Percentiles rank a stretch among this genome's conserved stretches.
phyloP scores from a whole-genome alignment of 2,797 vertebrate species.

The Mus spretus region DNA sequence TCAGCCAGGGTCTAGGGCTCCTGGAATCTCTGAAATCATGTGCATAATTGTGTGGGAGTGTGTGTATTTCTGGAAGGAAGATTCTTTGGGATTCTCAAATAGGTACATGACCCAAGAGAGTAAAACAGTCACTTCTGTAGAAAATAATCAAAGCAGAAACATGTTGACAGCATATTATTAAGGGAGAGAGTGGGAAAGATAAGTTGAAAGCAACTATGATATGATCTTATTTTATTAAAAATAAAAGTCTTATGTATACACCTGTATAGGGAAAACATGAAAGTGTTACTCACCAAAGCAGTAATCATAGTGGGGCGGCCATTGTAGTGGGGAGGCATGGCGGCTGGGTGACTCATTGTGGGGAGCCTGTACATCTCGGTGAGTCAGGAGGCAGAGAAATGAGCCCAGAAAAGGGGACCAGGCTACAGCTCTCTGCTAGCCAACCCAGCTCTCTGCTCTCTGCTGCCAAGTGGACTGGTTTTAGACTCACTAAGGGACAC shows the following conservation, averaged over 20 bases:
- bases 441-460: not conserved
- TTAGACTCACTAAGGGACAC: not conserved
- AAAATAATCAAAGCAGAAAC: slow-evolving; percentile 67
- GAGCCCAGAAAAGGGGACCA: not conserved
- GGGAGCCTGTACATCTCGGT: not conserved
- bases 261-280: slow-evolving; percentile 10
- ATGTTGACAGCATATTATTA: slow-evolving; percentile 50
- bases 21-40: slow-evolving; percentile 28
- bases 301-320: not conserved
- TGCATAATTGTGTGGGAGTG: not conserved
- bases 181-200: slow-evolving; percentile 36
- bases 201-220: slow-evolving; percentile 42
- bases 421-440: not conserved
- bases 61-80: slow-evolving; percentile 2
- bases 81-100: slow-evolving; percentile 36
- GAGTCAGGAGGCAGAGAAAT: not conserved
- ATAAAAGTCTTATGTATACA: not conserved
- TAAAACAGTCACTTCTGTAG: slow-evolving; percentile 16
- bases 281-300: slow-evolving; percentile 51
- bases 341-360: not conserved
- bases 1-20: not conserved
- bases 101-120: slow-evolving; percentile 19
- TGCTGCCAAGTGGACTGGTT: not conserved
- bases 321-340: not conserved
- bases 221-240: slow-evolving; percentile 51